A percentile compares a stretch with the other conserved stretches of the same genome.
Conservation (phyloP, 2,888 invertebrate species). For the Drosophila robusta region DNA sequence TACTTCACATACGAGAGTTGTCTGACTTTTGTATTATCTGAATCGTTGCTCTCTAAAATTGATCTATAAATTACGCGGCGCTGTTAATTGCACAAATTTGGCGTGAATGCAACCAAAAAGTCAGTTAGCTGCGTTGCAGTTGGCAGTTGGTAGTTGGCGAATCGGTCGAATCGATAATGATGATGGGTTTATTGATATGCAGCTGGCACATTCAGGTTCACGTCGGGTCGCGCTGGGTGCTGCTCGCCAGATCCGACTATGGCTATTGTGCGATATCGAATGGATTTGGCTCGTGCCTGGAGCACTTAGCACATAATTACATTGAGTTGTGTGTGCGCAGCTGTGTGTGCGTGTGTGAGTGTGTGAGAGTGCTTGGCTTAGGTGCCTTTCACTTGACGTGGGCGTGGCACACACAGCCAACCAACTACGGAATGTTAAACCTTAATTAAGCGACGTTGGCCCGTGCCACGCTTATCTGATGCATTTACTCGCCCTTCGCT, state of each 20-base stretch:
- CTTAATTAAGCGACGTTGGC: constrained; percentile 66
- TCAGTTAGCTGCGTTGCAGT: constrained; percentile 10
- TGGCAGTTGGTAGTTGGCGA: constrained; percentile 15
- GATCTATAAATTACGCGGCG: constrained; percentile 15
- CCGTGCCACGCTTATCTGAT: constrained; percentile 45
- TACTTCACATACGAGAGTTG: neutral
- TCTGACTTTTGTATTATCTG: neutral
- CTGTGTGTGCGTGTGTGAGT: constrained; percentile 6
- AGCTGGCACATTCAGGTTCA: constrained; percentile 22
- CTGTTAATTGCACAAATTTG: constrained; percentile 30
- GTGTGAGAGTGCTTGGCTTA: constrained; percentile 19
- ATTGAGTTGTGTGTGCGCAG: constrained; percentile 49
- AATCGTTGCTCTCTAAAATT: neutral
- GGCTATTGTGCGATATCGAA: constrained; percentile 56
- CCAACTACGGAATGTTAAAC: constrained; percentile 49
- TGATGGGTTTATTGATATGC: constrained; percentile 52
- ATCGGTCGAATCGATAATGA: constrained; percentile 38
- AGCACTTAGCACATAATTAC: constrained; percentile 76
- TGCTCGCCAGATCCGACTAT: constrained; percentile 25
- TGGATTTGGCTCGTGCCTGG: constrained; percentile 52
- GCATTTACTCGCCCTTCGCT: constrained; percentile 6
- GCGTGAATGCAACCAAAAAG: constrained; percentile 30
- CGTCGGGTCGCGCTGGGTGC: constrained; percentile 2
- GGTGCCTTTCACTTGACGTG: constrained; percentile 17
- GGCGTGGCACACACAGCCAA: constrained; percentile 11